Evolutionary conservation across 2,797 vertebrate species (phyloP), one percentile per base, ranked within the genome.

Genomic region (Sebastiscus tertius): DNA sequence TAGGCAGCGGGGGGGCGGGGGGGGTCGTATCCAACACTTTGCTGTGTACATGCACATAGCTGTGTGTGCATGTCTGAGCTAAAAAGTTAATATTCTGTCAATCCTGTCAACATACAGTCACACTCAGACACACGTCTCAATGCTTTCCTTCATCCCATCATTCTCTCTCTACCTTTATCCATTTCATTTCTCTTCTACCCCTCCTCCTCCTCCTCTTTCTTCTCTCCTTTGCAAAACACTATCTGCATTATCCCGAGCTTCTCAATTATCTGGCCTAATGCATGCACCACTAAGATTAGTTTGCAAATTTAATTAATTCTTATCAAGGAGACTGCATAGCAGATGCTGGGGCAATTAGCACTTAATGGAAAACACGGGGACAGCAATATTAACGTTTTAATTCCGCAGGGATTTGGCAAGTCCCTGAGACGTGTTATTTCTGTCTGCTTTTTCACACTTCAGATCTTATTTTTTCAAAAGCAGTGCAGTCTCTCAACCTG

Each of bases 241-340:
- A 93, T 94, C 88, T 93, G 62, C 82, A 88, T 91, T 92, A 94
- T 94, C 91, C 89, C 61, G 24, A 81, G 91, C 87, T 93, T 86
- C 92, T 92, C 91, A 93, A 89, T 94, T 94, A 94, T 96, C 93
- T 93, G 89, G 88, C 89, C 91, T 93, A 89, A 93, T 93, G 92
- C 92, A 92, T 94, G 92, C 90, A 86, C 93, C 93, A 91, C 91
- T 91, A 94, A 93, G 95, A 96, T 96, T 95, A 94, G 92, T 96
- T 95, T 92, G 93, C 95, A 95, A 94, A 95, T 95, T 93, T 95
- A 96, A 96, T 96, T 95, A 95, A 95, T 96, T 95, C 95, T 96
- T 96, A 96, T 96, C 95, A 95, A 96, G 94, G 91, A 94, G 94
- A 89, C 94, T 87, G 87, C 87, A 93, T 89, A 95, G 92, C 95